phyloP scores from a whole-genome alignment of 1,140 invertebrate genomes.

The Hermetia illucens region DNA sequence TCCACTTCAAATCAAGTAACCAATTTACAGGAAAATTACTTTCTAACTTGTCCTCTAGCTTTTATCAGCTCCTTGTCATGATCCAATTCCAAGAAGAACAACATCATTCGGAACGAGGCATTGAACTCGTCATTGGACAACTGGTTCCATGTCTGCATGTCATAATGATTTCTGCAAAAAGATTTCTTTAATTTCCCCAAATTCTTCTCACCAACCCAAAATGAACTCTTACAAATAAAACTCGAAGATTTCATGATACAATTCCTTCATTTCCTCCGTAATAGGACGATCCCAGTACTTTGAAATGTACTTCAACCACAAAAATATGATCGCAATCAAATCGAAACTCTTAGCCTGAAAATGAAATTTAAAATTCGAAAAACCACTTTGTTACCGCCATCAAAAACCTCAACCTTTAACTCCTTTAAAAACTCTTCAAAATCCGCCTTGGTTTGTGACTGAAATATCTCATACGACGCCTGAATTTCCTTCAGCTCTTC shows the following conservation, averaged over 20 bases:
- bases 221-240: conserved; percentile 10
- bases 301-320: conserved; percentile 11
- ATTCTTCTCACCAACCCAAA: conserved; percentile 1
- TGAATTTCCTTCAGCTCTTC: background rate
- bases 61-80: conserved; percentile 1
- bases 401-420: conserved; percentile 7
- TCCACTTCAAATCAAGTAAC: background rate
- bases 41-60: background rate
- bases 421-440: conserved; percentile 7
- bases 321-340: conserved; percentile 7
- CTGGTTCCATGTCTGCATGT: conserved; percentile 8
- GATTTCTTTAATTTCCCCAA: background rate
- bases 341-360: conserved; percentile 5
- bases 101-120: conserved; percentile 7
- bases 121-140: conserved; percentile 6
- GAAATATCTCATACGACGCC: conserved; percentile 6
- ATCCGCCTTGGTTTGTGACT: conserved; percentile 1
- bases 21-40: too few species aligned
- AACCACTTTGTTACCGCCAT: too few species aligned
- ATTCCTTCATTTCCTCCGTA: conserved; percentile 4
- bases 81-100: conserved; percentile 11
- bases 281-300: conserved; percentile 8
- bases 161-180: conserved; percentile 3
- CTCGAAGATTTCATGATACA: conserved; percentile 9
- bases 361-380: background rate